phyloP scores from a whole-genome alignment of 2,113 vertebrate genomes.

The Triplophysa siluroides region DNA sequence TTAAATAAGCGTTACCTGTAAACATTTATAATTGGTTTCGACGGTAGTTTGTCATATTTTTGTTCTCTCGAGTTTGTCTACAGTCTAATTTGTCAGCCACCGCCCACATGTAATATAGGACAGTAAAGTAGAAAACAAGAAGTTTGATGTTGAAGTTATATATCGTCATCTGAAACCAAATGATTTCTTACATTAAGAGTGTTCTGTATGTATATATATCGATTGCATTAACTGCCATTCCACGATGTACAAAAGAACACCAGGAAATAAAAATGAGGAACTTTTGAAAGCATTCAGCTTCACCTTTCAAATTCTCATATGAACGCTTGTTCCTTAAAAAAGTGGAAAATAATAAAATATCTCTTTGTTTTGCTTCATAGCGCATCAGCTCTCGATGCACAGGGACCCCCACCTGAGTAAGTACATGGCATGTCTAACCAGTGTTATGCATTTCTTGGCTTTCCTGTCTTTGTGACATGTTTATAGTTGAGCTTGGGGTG shows the following conservation, averaged over 20 bases:
- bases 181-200: neutral
- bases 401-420: constrained; percentile 69
- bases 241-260: constrained; percentile 18
- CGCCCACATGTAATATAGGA: neutral
- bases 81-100: neutral
- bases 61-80: neutral
- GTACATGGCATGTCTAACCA: constrained; percentile 28
- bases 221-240: neutral
- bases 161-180: neutral
- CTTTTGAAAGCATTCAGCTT: constrained; percentile 27
- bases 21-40: neutral
- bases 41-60: neutral
- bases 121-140: too few species aligned
- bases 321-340: neutral
- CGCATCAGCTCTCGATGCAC: constrained; percentile 71
- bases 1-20: neutral
- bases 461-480: constrained; percentile 25
- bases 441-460: constrained; percentile 18
- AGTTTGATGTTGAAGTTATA: too few species aligned
- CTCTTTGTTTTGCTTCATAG: constrained; percentile 54
- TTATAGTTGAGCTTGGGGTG: neutral
- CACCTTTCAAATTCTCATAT: constrained; percentile 27
- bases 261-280: constrained; percentile 53
- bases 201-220: neutral
- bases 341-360: neutral